Percentiles rank a stretch among this genome's conserved stretches.
Evolutionary conservation across 2,797 vertebrate species (phyloP).

Genomic region (Malacoraja senta): DNA sequence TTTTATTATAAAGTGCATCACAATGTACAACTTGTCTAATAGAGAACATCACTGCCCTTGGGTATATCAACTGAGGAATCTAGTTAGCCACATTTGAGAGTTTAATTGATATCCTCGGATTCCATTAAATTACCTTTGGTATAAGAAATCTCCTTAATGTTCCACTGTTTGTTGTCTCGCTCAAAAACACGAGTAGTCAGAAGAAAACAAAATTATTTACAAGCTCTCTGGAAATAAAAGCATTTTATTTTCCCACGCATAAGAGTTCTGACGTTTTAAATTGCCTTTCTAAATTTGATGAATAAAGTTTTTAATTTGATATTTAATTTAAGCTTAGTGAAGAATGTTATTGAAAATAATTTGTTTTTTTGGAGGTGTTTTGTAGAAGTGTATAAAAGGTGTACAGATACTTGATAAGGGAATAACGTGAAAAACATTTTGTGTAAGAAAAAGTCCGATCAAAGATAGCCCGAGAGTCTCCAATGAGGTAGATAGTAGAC

Average conservation of each 20-base stretch:
- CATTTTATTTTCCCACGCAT: neutral
- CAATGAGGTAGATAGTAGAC: too few species aligned
- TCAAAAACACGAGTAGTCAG: neutral
- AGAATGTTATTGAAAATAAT: neutral
- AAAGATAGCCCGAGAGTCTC: too few species aligned
- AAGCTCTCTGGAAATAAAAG: neutral
- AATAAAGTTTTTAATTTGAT: neutral
- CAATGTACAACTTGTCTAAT: neutral
- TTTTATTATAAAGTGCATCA: neutral
- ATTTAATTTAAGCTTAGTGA: neutral
- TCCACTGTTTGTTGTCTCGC: neutral
- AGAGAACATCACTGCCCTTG: neutral
- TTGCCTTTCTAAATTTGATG: neutral
- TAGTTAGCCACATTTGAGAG: neutral
- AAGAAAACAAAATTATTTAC: too few species aligned
- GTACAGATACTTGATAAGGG: too few species aligned
- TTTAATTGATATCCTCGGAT: neutral
- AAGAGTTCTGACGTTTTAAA: neutral
- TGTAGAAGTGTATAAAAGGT: too few species aligned
- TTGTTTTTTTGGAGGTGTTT: too few species aligned
- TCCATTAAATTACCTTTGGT: neutral
- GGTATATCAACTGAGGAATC: neutral
- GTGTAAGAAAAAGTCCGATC: too few species aligned
- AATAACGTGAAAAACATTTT: too few species aligned
- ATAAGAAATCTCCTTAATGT: neutral